Evolutionary conservation across 2,888 invertebrate species (phyloP), one percentile per base, ranked within the genome.

Genomic region (Rhagonycha fulva): DNA sequence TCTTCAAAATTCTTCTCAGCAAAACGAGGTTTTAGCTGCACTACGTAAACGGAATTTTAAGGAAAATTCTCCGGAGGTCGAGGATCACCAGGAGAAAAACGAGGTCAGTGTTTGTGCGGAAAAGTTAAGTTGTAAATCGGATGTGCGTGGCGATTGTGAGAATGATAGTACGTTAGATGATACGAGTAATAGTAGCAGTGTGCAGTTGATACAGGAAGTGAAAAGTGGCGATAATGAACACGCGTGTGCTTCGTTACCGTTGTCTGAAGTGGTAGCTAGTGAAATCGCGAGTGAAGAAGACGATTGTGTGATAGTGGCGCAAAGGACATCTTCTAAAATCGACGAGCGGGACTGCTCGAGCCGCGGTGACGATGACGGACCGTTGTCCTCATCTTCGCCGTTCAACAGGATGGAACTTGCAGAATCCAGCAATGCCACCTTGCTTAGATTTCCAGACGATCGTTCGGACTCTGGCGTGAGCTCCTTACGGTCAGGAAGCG

Each of bases 401-500:
- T 82, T 84, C 83, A 84, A 84, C 87, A 88, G 87, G 85, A 88
- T 87, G 88, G 88, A 87, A 84, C 85, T 86, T 83, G 82, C 84
- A 80, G 84, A 85, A 74, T 83, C 84, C 77, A 83, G 83, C 70
- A 82, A 82, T 80, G 82, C 83, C 77, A 83, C 83, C 76, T 84
- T 86, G 82, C 87, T 81, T 85, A 89, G 85, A 75, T 89, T 89
- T 84, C 87, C 88, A 68, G 90, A 90, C 86, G 87, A 88, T 83
- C 87, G 88, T 78, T 87, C 86, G 79, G 88, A 88, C 83, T 88
- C 88, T 81, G 88, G 94, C 89, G 92, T 94, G 90, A 94, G 94
- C 88, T 94, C 94, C 75, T 89, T 94, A 85, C 91, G 94, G 84
- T 93, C 93, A 85, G 91, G 92, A 84, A 90, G 90, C 84, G 91